phyloP scores from a whole-genome alignment of 2,888 invertebrate species.

The Erebia palarica region DNA sequence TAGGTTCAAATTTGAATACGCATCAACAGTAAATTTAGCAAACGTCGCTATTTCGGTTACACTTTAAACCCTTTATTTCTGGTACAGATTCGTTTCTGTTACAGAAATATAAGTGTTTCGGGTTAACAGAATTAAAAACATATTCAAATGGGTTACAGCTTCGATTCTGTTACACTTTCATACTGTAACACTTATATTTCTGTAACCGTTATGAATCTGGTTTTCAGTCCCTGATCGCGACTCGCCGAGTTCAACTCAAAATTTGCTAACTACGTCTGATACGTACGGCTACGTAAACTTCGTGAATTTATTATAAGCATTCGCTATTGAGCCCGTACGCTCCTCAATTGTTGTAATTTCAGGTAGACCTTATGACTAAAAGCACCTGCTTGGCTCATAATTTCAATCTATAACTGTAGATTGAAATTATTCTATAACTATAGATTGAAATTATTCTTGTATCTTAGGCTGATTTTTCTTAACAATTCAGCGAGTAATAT shows the following conservation, averaged over 20 bases:
- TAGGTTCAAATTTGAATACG: no score
- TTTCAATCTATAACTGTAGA: neutral
- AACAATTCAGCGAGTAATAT: neutral
- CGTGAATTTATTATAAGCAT: conserved; percentile 49
- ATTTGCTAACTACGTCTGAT: conserved; percentile 56
- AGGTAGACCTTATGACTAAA: conserved; percentile 38
- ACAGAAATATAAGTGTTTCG: no score
- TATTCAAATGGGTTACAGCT: no score
- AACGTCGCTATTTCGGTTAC: no score
- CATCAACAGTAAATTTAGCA: no score
- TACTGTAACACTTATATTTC: no score
- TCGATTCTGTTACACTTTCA: no score
- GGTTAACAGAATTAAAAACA: no score
- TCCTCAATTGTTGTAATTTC: conserved; percentile 20
- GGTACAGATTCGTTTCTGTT: no score
- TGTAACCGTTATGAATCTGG: no score
- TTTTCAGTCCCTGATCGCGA: no score
- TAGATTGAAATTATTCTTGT: conserved; percentile 15
- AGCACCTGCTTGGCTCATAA: conserved; percentile 26
- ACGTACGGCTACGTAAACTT: conserved; percentile 48
- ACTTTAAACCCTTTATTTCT: no score
- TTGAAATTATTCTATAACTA: neutral
- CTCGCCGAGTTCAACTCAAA: conserved; percentile 50
- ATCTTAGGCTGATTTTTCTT: neutral
- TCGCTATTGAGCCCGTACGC: conserved; percentile 45